phyloP scores from a whole-genome alignment of 2,113 vertebrate genomes.

The Octodon degus region DNA sequence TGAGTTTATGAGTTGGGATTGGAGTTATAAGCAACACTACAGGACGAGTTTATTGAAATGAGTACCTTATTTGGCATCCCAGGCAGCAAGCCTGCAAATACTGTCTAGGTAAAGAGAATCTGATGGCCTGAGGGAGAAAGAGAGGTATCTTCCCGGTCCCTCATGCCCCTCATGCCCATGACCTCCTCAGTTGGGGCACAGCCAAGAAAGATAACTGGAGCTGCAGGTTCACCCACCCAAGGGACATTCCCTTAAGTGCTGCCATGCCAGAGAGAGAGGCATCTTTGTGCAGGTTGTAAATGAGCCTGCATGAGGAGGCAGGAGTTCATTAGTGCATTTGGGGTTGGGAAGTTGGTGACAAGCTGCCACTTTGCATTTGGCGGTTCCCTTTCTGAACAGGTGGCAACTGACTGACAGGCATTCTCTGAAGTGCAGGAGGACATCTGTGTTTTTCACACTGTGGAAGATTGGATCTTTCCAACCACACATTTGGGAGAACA shows the following conservation, averaged over 20 bases:
- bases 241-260: not conserved
- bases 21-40: not conserved
- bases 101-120: not conserved
- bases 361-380: conserved; percentile 75
- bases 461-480: conserved; percentile 60
- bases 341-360: conserved; percentile 72
- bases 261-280: not conserved
- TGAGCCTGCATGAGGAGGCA: not conserved
- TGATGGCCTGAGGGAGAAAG: not conserved
- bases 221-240: not conserved
- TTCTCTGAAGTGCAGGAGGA: conserved; percentile 70
- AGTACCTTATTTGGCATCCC: not conserved
- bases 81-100: not conserved
- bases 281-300: conserved; percentile 17
- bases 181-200: conserved; percentile 36
- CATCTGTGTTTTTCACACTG: conserved; percentile 70
- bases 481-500: conserved; percentile 77
- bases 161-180: not conserved
- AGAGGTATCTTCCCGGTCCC: not conserved
- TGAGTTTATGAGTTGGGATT: not conserved
- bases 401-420: conserved; percentile 75
- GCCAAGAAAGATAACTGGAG: not conserved
- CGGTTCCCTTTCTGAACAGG: conserved; percentile 75
- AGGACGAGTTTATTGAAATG: conserved; percentile 6
- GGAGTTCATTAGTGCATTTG: not conserved